phyloP scores from a whole-genome alignment of 2,113 vertebrate genomes.

The Lichenostomus cassidix region DNA sequence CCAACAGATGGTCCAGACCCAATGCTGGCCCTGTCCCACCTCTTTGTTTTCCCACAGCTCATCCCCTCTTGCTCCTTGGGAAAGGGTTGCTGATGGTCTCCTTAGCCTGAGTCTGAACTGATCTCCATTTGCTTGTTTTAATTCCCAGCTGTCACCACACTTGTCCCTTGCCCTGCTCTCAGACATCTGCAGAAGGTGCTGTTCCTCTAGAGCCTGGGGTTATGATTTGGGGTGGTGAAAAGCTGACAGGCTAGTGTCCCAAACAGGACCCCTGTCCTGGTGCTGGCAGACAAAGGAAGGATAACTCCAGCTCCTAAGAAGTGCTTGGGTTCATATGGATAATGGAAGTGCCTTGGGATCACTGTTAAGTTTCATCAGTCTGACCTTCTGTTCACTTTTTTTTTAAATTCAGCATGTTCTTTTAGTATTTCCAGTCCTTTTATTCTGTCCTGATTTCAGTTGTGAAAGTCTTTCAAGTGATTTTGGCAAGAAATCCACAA shows the following conservation, averaged over 20 bases:
- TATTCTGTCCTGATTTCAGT: neutral
- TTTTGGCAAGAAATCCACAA: constrained; percentile 13
- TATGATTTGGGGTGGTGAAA: neutral
- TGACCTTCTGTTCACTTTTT: neutral
- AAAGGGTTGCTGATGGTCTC: neutral
- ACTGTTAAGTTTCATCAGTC: neutral
- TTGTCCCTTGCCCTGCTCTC: neutral
- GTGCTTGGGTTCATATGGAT: rapidly evolving
- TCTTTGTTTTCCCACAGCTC: neutral
- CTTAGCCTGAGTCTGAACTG: neutral
- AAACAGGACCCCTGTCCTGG: neutral
- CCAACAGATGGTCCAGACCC: rapidly evolving
- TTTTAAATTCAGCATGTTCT: neutral
- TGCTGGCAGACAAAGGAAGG: neutral
- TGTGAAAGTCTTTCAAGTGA: constrained; percentile 7
- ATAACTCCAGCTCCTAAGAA: neutral
- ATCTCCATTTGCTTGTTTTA: neutral
- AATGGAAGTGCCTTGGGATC: neutral
- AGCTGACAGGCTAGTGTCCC: neutral
- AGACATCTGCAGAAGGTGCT: neutral
- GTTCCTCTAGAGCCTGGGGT: neutral
- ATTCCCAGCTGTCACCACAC: rapidly evolving
- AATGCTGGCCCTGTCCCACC: rapidly evolving
- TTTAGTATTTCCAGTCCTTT: neutral
- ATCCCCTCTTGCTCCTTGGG: neutral